phyloP scores from a whole-genome alignment of 2,797 vertebrate species.

The Xerus rutilus region DNA sequence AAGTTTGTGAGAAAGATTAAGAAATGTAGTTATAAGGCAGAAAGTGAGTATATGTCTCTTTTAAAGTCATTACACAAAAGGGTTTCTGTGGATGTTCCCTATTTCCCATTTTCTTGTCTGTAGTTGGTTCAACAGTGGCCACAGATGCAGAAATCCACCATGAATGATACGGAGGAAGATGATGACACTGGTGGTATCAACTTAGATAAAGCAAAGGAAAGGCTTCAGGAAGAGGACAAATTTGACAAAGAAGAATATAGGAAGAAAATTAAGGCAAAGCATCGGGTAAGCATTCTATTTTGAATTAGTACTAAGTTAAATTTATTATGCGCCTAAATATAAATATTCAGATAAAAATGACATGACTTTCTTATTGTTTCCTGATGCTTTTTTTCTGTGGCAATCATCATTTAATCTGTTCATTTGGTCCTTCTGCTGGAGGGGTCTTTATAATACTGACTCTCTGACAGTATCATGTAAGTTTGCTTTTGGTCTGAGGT shows the following conservation, averaged over 20 bases:
- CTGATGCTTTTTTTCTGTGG: neutral
- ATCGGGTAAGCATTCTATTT: slow-evolving; percentile 90
- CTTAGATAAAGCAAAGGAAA: slow-evolving; percentile 93
- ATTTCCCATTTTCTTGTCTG: neutral
- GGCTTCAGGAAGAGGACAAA: slow-evolving; percentile 94
- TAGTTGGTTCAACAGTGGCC: slow-evolving; percentile 96
- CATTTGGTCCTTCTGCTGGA: neutral
- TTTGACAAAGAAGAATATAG: slow-evolving; percentile 97
- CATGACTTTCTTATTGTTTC: neutral
- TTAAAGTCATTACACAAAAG: neutral
- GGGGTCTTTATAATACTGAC: neutral
- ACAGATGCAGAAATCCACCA: slow-evolving; percentile 89
- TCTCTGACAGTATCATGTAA: slow-evolving; percentile 32
- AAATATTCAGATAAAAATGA: neutral
- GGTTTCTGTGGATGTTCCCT: neutral
- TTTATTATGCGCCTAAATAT: neutral
- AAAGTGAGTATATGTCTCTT: neutral
- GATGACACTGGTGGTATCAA: slow-evolving; percentile 91
- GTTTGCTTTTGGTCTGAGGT: slow-evolving; percentile 3
- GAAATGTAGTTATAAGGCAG: neutral
- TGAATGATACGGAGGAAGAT: slow-evolving; percentile 84
- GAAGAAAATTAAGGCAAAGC: slow-evolving; percentile 96
- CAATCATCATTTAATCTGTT: slow-evolving; percentile 14
- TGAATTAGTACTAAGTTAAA: slow-evolving; percentile 44
- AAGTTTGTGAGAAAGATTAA: slow-evolving; percentile 49